Percentiles rank a stretch among this genome's conserved stretches.
Evolutionary conservation across 2,888 invertebrate species (phyloP).

Genomic region (Malthinus flaveolus): DNA sequence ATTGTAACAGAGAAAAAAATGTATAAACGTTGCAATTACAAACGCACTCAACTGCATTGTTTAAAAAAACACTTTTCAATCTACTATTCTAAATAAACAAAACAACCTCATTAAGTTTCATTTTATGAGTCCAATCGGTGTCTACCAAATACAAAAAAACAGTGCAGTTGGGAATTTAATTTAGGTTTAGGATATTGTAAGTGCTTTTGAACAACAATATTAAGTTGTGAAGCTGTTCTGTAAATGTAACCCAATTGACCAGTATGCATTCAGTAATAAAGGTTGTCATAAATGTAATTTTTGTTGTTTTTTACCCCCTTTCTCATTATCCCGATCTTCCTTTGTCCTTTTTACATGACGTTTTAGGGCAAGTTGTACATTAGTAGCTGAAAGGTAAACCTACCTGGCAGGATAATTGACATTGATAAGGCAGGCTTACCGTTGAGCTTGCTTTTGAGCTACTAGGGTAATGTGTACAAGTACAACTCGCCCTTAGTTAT

Average conservation of each 20-base stretch:
- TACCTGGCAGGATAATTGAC: no score
- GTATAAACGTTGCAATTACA: conserved; percentile 33
- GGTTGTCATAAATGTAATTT: conserved; percentile 58
- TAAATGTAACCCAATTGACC: conserved; percentile 59
- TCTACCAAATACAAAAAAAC: conserved; percentile 29
- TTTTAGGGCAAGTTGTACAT: no score
- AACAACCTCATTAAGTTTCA: conserved; percentile 14
- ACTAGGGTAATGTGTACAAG: no score
- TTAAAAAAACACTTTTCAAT: conserved; percentile 27
- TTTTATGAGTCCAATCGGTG: conserved; percentile 29
- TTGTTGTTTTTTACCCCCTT: no score
- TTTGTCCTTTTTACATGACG: no score
- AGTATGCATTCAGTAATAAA: conserved; percentile 62
- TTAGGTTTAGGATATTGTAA: conserved; percentile 55
- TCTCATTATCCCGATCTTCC: no score
- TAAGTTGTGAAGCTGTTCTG: conserved; percentile 55
- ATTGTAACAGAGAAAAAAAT: conserved; percentile 33
- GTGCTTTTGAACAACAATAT: conserved; percentile 55
- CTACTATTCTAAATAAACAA: conserved; percentile 46
- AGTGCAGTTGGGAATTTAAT: conserved; percentile 50
- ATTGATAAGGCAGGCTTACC: no score
- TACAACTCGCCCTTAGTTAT: no score
- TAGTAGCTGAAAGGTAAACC: no score
- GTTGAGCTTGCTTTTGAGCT: no score
- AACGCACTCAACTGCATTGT: conserved; percentile 47